These are phyloP conservation scores for Ctenicera cuprea DNA, from an alignment of 2,888 invertebrate species.

Conservation along the genomic window DNA sequence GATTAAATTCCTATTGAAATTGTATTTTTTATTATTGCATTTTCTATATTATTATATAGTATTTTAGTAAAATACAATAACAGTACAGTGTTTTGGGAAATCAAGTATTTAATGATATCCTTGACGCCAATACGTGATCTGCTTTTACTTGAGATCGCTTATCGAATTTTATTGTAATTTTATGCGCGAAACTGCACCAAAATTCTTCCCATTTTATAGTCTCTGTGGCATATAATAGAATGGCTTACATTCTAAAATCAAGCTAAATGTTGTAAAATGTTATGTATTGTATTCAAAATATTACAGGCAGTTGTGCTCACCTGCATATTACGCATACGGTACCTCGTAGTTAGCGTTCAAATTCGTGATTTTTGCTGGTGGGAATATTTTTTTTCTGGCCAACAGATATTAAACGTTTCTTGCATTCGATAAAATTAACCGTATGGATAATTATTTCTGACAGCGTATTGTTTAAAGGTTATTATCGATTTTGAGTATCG, in stretches of 20 bases:
- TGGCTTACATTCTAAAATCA: no score
- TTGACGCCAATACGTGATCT: no score
- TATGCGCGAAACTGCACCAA: slow-evolving; percentile 39
- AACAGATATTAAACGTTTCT: slow-evolving; percentile 39
- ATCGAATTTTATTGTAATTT: slow-evolving; percentile 48
- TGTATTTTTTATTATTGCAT: no score
- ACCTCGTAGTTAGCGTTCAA: slow-evolving; percentile 44
- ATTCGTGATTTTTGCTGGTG: slow-evolving; percentile 41
- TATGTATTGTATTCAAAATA: slow-evolving; percentile 37
- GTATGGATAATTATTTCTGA: slow-evolving; percentile 51
- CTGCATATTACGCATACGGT: slow-evolving; percentile 38
- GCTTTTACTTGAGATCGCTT: slow-evolving; percentile 45
- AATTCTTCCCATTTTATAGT: slow-evolving; percentile 33
- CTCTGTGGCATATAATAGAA: no score
- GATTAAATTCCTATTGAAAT: no score
- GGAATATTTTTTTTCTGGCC: slow-evolving; percentile 11
- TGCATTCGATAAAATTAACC: slow-evolving; percentile 44
- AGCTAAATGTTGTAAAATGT: slow-evolving; percentile 32
- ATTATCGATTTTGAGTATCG: slow-evolving; percentile 48
- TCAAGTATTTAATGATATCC: slow-evolving; percentile 35
- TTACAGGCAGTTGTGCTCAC: slow-evolving; percentile 29
- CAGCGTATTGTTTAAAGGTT: slow-evolving; percentile 51
- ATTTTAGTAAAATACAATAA: no score
- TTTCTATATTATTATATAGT: no score
- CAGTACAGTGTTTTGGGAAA: slow-evolving; percentile 30